Evolutionary conservation across 2,113 vertebrate genomes (phyloP), one percentile per base, ranked within the genome.

Genomic region (Mixornis gularis): DNA sequence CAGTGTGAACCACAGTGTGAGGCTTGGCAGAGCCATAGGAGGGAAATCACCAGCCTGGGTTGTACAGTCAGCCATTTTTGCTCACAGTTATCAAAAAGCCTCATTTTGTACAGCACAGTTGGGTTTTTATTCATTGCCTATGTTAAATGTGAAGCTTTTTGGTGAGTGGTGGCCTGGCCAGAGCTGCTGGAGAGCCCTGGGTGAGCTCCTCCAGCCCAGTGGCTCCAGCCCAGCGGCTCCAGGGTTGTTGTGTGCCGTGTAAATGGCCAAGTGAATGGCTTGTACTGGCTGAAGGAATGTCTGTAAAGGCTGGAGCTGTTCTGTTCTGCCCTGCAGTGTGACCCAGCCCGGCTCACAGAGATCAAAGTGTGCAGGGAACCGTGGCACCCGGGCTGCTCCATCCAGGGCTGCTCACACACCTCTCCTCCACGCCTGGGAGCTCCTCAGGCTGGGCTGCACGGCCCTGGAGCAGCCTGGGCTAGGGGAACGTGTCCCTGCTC

Each of bases 311-410:
- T 41, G 41, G 41, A 41, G 12, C 9, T 29, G 4, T 24, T n/a
- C 18, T 3, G 15, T 44, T 18, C 40, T 3, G 41, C 87, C 66
- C 20, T 2, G 70, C 10, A 27, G 8, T 0, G 1, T 1, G 25
- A 17, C 1, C n/a, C 41, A 24, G 1, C 14, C 14, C 4, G 8
- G 15, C 11, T 20, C 41, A 3, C 0, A 0, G 26, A 38, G 76
- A 64, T 66, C 46, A 43, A 44, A 56, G 87, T 1, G 43, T 11
- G 62, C 46, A 6, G 63, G 7, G 52, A 79, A 1, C 26, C 12
- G 2, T 9, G 13, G 10, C 0, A 3, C 2, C 1, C 1, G 3
- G 38, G 41, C 13, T 5, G 32, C 2, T 32, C 19, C 5, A 1
- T 1, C 32, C 6, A 9, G 63, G 63, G 55, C 65, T 72, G 85